Evolutionary conservation across 2,113 vertebrate genomes (phyloP).

Genomic region (Taurulus bubalis): DNA sequence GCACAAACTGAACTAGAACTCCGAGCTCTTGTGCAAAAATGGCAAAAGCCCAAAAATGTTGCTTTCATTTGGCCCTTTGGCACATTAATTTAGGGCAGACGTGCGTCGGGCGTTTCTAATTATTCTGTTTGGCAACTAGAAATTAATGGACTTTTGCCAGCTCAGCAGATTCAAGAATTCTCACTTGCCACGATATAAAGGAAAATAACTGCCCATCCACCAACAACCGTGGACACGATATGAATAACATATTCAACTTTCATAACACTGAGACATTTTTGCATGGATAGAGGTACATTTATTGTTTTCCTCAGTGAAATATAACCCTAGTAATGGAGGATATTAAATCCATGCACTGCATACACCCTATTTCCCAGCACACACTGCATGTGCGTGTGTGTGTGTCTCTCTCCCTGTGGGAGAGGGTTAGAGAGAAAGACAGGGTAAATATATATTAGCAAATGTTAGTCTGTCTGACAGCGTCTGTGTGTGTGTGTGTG

Average conservation of each 20-base stretch:
- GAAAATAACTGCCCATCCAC: slow-evolving; percentile 1
- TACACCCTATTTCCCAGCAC: neutral
- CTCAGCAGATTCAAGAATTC: slow-evolving; percentile 7
- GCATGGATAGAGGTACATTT: slow-evolving; percentile 20
- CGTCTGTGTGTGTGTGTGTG: neutral
- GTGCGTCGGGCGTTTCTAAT: neutral
- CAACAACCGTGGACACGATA: slow-evolving; percentile 11
- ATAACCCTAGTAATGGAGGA: slow-evolving; percentile 50
- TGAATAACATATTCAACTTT: slow-evolving; percentile 43
- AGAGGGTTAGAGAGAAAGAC: neutral
- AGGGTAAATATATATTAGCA: slow-evolving; percentile 36
- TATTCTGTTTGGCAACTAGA: neutral
- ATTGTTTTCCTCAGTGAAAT: slow-evolving; percentile 57
- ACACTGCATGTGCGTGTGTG: neutral
- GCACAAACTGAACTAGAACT: neutral
- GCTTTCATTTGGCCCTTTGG: neutral
- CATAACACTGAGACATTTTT: slow-evolving; percentile 9
- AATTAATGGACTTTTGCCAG: neutral
- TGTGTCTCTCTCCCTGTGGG: neutral
- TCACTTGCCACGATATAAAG: neutral
- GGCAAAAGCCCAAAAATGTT: neutral
- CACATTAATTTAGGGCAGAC: neutral
- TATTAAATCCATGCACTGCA: slow-evolving; percentile 51
- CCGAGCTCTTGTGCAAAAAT: neutral
- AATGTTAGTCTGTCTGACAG: slow-evolving; percentile 21